Base-by-base conservation (phyloP, 2,888 invertebrate species). In the Automeris io region DNA sequence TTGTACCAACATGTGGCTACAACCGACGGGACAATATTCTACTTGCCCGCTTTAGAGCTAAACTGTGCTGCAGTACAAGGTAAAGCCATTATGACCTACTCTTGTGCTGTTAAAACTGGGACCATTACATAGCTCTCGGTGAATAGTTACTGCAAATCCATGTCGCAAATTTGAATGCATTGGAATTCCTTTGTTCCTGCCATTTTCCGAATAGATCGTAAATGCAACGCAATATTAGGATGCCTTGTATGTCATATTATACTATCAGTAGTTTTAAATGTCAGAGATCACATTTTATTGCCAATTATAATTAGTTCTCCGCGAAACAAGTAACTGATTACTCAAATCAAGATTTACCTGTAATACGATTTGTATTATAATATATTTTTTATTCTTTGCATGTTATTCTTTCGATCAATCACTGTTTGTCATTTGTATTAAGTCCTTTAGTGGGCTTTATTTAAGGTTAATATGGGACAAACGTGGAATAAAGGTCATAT, bases 31-130 rank as follows among this genome's bases (percentile, higher is more conserved):
- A 55, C 60, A 60, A 67, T 56, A 51, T 65, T 66, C 57, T 43
- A 54, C 40, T 45, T 40, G 41, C 50, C 46, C 45, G 61, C 64
- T 59, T 60, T 69, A 61, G 64, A 66, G 60, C 69, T 67, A 68
- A 57, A 66, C 58, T 65, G 70, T 70, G 68, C 59, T 66, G 70
- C 63, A 61, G 54, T 65, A 70, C 78, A 81, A 85, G 83, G 83
- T 83, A 83, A 82, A 77, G 53, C 75, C 65, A 77, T 80, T 78
- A 76, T 74, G 61, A 66, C 69, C 71, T 70, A 67, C 66, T 71
- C 62, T 70, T 64, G 68, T 70, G 72, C 68, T 66, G 63, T 70
- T 78, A 68, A 77, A 75, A 72, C 73, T 73, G 68, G 74, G 71
- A 75, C 67, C 54, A 63, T 63, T 66, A 65, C 63, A 57, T 57